Conservation (phyloP, 2,113 vertebrate species). For the Campylomormyrus tamandua region DNA sequence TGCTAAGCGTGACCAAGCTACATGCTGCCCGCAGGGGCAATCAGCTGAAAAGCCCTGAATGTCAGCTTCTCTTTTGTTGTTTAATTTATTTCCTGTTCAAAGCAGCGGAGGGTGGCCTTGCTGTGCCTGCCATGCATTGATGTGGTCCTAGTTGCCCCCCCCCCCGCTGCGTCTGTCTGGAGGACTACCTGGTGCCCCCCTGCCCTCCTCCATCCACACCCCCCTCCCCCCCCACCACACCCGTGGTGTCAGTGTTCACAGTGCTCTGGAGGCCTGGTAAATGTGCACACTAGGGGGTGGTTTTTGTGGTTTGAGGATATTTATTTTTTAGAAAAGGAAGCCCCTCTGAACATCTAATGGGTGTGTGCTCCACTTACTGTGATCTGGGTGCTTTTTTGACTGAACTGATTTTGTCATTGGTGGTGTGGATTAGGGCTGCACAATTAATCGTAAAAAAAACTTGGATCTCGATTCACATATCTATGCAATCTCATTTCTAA, state of each 20-base stretch:
- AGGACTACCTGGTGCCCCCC: background rate
- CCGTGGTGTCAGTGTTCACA: background rate
- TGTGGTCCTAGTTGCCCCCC: background rate
- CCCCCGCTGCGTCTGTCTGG: constrained; percentile 2
- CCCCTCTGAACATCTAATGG: background rate
- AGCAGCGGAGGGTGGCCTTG: background rate
- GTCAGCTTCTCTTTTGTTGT: constrained; percentile 16
- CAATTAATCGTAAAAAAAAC: too few relatives aligned
- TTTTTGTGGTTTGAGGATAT: background rate
- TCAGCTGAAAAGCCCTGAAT: constrained; percentile 13
- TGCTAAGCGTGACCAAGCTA: background rate
- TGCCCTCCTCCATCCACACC: background rate
- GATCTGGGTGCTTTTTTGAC: background rate
- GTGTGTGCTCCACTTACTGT: background rate
- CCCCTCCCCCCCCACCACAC: background rate
- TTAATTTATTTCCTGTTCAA: constrained; percentile 18
- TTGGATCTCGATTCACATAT: too few relatives aligned
- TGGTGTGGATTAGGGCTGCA: background rate
- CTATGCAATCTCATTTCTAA: too few relatives aligned
- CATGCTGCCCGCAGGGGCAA: background rate
- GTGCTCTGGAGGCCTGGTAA: background rate
- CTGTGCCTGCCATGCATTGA: background rate
- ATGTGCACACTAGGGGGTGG: background rate
- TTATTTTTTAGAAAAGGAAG: background rate
- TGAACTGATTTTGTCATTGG: background rate